Base-by-base conservation (phyloP, 2,797 vertebrate genomes). In the Vultur gryphus region DNA sequence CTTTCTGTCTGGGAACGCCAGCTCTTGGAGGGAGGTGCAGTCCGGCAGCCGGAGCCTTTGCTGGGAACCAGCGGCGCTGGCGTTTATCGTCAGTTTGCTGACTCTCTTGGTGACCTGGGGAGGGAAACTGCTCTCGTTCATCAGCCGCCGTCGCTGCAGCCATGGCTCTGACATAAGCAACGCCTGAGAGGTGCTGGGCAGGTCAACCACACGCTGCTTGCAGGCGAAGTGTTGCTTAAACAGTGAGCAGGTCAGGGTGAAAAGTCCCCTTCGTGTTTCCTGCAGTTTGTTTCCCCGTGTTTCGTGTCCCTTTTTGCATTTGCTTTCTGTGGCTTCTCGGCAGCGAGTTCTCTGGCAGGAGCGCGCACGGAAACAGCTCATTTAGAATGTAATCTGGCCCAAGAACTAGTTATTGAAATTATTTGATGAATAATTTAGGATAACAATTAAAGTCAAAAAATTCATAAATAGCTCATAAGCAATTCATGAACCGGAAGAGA, bases 371-470 rank as follows among this genome's bases (percentile, higher is more conserved):
- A 89, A 95, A 94, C 88, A 92, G 95, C 92, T 95, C 94, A 86
- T 78, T 91, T 80, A 49, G 85, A 95, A 95, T 89, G 90, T 82
- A 61, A 85, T 89, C 94, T 91, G 94, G 90, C 94, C 84, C 35
- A 0, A 94, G 93, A 93, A 92, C 49, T 7, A 28, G 64, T 84
- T 84, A 95, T 93, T 95, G 94, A 94, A 97, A 95, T 81, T 71
- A 89, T 97, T 92, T 96, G 95, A 96, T 97, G 87, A 96, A 97
- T 97, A 97, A 97, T 97, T 97, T 97, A 95, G 92, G 82, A 54
- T 90, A 95, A 97, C 94, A 97, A 96, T 97, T 97, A 96, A 92
- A 97, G 96, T 95, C 31, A 90, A 93, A 93, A 96, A 90, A 78
- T 55, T 95, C 89, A 95, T 94, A 93, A 95, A 96, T 95, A 96